Evolutionary conservation across 2,888 invertebrate genomes (phyloP), one percentile per base, ranked within the genome.

Genomic region (Pollenia labialis): DNA sequence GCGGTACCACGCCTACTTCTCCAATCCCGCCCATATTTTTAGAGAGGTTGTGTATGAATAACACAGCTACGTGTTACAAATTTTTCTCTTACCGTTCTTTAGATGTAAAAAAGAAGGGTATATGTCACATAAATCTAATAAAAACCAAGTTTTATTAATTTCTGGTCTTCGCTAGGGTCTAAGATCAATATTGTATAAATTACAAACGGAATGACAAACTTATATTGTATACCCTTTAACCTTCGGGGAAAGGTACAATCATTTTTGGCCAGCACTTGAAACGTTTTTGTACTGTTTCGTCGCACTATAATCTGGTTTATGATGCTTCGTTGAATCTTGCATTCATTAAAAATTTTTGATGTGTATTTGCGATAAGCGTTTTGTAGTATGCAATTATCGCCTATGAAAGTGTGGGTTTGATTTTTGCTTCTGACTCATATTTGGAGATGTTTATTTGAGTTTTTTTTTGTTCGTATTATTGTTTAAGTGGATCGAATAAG

Each of bases 381-480:
- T 81, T 81, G 81, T 81, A 85, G 81, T 85, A 56, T 82, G 74
- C 64, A 85, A 86, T 82, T 86, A 86, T 82, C 85, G 85, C 82
- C 85, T 74, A 75, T 80, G 79, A 86, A 82, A 86, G 80, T 82
- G 79, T 80, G 52, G 69, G 58, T 72, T 75, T 66, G 32, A 50
- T 72, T 71, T 75, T 71, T 16, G 14, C 14, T 32, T 23, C 23
- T 46, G 16, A 60, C 42, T 58, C 8, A 58, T 69, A 69, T 58
- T 74, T 14, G 18, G 54, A 56, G 74, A 74, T 64, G n/a, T 72
- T 71, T 7, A 40, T 48, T 58, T 68, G 40, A 12, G 40, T 44
- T 46, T 52, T 60, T 40, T 11, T 46, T 76, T 7, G 1, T 48
- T 42, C 1, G 1, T 60, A 71, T 60, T 52, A 52, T 60, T n/a